phyloP scores from a whole-genome alignment of 2,888 invertebrate species.

The Prostheceraeus crozeri region DNA sequence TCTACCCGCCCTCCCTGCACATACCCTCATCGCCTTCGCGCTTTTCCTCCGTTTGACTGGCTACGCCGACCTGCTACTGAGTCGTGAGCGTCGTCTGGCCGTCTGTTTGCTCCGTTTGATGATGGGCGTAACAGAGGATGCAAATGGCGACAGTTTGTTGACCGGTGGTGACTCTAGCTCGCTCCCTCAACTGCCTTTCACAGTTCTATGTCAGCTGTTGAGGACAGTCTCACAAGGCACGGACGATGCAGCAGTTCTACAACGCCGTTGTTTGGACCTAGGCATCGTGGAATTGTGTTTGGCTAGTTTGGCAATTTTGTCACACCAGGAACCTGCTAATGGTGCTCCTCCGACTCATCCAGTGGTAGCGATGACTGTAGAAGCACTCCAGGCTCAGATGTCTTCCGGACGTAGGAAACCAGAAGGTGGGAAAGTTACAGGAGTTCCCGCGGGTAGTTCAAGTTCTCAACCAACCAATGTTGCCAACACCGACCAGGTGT shows the following conservation, averaged over 20 bases:
- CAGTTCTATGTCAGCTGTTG: slow-evolving; percentile 67
- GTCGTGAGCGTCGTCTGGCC: slow-evolving; percentile 70
- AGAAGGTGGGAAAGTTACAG: neutral
- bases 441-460: neutral
- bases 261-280: slow-evolving; percentile 71
- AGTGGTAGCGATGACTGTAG: neutral
- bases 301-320: slow-evolving; percentile 78
- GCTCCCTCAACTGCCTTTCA: slow-evolving; percentile 65
- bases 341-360: slow-evolving; percentile 45
- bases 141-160: slow-evolving; percentile 64
- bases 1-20: slow-evolving; percentile 64
- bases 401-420: no score
- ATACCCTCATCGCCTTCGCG: slow-evolving; percentile 81
- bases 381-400: neutral
- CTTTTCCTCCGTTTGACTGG: slow-evolving; percentile 78
- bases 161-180: slow-evolving; percentile 40
- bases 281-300: slow-evolving; percentile 77
- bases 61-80: slow-evolving; percentile 77
- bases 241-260: slow-evolving; percentile 68
- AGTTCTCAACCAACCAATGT: neutral
- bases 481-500: neutral
- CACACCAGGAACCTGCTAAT: no score
- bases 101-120: slow-evolving; percentile 76
- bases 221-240: slow-evolving; percentile 69
- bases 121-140: slow-evolving; percentile 81